Conservation (phyloP, 1,140 invertebrate species). For the Drosophila pseudoobscura region DNA sequence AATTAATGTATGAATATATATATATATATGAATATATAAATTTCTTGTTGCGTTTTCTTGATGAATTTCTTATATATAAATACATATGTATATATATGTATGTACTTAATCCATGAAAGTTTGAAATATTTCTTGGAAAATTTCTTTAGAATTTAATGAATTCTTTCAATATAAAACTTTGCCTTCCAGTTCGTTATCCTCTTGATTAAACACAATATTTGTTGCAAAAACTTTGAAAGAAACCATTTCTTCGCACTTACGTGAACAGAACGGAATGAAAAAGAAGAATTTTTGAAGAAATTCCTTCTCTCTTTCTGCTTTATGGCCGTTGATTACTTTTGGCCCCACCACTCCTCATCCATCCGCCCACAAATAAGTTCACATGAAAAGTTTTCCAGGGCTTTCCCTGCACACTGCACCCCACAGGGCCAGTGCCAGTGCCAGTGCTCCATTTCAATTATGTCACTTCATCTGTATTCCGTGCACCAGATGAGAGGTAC, state of each 20-base stretch:
- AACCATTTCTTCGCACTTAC: constrained; percentile 11
- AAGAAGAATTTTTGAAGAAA: constrained; percentile 17
- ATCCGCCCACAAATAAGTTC: constrained; percentile 23
- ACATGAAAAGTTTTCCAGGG: constrained; percentile 39
- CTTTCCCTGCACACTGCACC: constrained; percentile 2
- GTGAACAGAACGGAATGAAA: constrained; percentile 25
- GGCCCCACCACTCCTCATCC: background rate
- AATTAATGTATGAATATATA: too few relatives aligned
- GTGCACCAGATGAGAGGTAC: constrained; percentile 20
- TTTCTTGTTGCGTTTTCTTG: too few relatives aligned
- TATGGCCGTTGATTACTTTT: constrained; percentile 42
- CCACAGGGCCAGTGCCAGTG: too few relatives aligned
- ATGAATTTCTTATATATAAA: too few relatives aligned
- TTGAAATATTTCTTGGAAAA: too few relatives aligned
- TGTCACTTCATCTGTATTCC: constrained; percentile 53
- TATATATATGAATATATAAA: too few relatives aligned
- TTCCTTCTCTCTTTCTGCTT: constrained; percentile 9
- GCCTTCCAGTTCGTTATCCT: constrained; percentile 4
- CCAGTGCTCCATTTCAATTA: constrained; percentile 34
- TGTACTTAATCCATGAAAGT: too few relatives aligned
- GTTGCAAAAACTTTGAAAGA: constrained; percentile 21
- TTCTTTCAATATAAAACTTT: constrained; percentile 26
- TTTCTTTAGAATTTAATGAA: background rate
- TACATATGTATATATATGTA: too few relatives aligned
- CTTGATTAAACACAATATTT: constrained; percentile 16